Evolutionary conservation across 2,888 invertebrate species (phyloP).

Genomic region (Netelia fuscicornis): DNA sequence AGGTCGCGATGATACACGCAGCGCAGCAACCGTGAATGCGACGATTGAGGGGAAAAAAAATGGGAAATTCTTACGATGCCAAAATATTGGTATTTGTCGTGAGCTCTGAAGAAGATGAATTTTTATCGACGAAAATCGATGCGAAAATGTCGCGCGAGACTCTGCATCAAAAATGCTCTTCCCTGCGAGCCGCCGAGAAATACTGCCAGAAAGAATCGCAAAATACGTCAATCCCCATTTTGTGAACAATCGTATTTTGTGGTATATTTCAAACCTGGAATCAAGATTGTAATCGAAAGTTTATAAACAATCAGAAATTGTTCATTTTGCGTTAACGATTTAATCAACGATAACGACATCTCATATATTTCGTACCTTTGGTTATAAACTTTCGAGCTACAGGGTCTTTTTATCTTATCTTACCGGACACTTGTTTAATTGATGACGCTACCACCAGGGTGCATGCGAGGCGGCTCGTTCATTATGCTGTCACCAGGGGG

Average conservation of each 20-base stretch:
- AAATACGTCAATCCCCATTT: not conserved
- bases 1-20: conserved; percentile 90
- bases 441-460: no score
- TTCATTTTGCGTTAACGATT: not conserved
- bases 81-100: not conserved
- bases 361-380: conserved; percentile 26
- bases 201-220: not conserved
- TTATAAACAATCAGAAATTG: not conserved
- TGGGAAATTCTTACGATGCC: not conserved
- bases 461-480: no score
- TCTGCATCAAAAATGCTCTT: not conserved
- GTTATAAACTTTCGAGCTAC: conserved; percentile 13
- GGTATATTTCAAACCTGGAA: conserved; percentile 32
- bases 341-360: conserved; percentile 12
- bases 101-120: conserved; percentile 1
- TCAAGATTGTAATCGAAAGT: conserved; percentile 33
- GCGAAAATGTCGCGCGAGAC: not conserved
- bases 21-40: conserved; percentile 85
- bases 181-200: not conserved
- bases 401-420: no score
- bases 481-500: no score
- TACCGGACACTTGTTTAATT: not conserved
- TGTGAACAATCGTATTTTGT: not conserved
- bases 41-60: not conserved
- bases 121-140: not conserved